A percentile compares a stretch with the other conserved stretches of the same genome.
Conservation (phyloP, 2,797 vertebrate genomes). For the Myiotriccus ornatus region DNA sequence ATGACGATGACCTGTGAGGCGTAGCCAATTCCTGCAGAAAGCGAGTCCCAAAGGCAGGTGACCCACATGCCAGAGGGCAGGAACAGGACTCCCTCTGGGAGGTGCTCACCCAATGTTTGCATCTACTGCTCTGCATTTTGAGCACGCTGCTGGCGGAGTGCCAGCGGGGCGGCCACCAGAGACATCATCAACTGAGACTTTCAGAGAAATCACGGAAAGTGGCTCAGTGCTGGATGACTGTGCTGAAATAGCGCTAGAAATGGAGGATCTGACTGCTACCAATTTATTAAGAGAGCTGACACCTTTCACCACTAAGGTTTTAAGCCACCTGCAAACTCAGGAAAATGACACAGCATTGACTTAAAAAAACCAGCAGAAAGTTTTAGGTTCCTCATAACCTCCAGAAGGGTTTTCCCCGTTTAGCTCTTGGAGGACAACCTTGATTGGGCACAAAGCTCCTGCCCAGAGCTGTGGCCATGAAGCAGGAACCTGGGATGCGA, state of each 20-base stretch:
- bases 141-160: rapidly evolving
- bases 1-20: constrained; percentile 91
- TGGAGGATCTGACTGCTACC: neutral
- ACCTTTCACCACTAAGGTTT: neutral
- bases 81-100: neutral
- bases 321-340: neutral
- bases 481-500: neutral
- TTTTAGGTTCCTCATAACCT: neutral
- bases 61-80: rapidly evolving
- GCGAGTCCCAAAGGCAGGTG: neutral
- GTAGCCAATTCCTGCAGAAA: constrained; percentile 88
- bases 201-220: neutral
- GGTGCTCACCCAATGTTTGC: neutral
- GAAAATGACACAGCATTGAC: neutral
- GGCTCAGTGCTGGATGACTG: neutral
- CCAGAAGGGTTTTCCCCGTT: neutral
- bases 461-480: neutral
- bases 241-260: neutral
- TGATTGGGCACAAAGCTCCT: neutral
- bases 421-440: neutral
- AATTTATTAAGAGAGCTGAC: neutral
- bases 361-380: neutral
- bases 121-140: neutral
- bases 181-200: neutral
- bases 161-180: rapidly evolving